Evolutionary conservation across 1,140 invertebrate species (phyloP), one percentile per base, ranked within the genome.

Genomic region (Subanguina moxae): DNA sequence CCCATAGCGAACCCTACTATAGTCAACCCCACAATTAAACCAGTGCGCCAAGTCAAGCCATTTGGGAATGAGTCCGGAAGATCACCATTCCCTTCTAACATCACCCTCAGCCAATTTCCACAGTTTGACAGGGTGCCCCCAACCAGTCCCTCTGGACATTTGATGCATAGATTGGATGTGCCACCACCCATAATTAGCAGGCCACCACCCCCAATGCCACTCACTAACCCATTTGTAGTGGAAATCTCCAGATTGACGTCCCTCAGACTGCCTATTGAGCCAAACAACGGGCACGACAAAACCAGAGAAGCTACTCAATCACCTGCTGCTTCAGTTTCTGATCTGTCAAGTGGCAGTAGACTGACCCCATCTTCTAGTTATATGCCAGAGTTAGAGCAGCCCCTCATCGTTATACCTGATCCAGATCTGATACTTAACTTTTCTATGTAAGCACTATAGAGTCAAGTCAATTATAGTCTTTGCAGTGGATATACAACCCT

Each of bases 31-130:
- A n/a, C n/a, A 52, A 52, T 15, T 21, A 19, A 25, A 19, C 48
- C 48, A 52, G 48, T 52, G 48, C n/a, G 48, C 15, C 48, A 52
- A 15, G 48, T 52, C 48, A 52, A 52, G 15, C 48, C 48, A 25
- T 52, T 52, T 25, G n/a, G n/a, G 48, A 19, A 8, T 52, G 48
- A 19, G 48, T 8, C 48, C 15, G 23, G n/a, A 52, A 19, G 23
- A 7, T 15, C 48, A 52, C 48, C 48, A 38, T 38, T 11, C 32
- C 32, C 11, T 38, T 38, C 32, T 11, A 38, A 38, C 32, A 38
- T 38, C 3, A 38, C 3, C 11, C 32, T 52, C 48, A 52, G n/a
- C 48, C 48, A 52, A 52, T 52, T 52, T 15, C 48, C 8, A 7
- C 48, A 21, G 48, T 52, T 52, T 19, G 48, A 25, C 23, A 19